A percentile compares a stretch with the other conserved stretches of the same genome.
Evolutionary conservation across 2,797 vertebrate genomes (phyloP).

Genomic region (Galaxias olidus): DNA sequence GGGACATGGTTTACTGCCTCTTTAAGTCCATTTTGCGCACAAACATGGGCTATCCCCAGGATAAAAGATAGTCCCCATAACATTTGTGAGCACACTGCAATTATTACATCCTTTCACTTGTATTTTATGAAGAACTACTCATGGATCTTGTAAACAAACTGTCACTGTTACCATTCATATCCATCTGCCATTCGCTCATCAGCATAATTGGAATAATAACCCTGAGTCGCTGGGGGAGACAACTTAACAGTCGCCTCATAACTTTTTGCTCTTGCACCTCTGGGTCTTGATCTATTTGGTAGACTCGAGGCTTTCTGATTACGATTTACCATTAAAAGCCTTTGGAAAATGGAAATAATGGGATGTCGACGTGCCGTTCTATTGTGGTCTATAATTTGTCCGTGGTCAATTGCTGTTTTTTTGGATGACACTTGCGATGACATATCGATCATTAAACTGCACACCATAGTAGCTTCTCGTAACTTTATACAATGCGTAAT

Average conservation of each 20-base stretch:
- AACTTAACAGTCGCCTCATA: too few species aligned
- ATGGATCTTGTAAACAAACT: conserved; percentile 14
- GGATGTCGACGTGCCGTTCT: too few species aligned
- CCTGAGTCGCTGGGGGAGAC: conserved; percentile 1
- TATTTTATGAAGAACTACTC: conserved; percentile 33
- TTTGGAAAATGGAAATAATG: too few species aligned
- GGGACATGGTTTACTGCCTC: conserved; percentile 12
- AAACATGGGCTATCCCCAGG: conserved; percentile 25
- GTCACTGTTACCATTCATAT: conserved; percentile 4
- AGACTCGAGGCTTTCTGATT: too few species aligned
- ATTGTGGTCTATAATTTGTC: too few species aligned
- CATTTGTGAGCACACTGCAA: conserved; percentile 35
- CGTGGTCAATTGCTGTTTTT: too few species aligned
- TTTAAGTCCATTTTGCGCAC: conserved; percentile 9
- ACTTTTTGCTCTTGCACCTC: too few species aligned
- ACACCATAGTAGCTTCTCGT: conserved; percentile 17
- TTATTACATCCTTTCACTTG: conserved; percentile 38
- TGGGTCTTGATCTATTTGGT: too few species aligned
- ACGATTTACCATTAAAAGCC: too few species aligned
- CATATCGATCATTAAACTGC: too few species aligned
- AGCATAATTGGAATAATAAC: background rate
- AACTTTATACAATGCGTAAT: conserved; percentile 56
- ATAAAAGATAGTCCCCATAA: conserved; percentile 23
- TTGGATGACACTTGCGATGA: too few species aligned
- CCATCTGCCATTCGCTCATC: conserved; percentile 19